Conservation (phyloP, 2,888 invertebrate genomes). For the Pogonocherus hispidulus region DNA sequence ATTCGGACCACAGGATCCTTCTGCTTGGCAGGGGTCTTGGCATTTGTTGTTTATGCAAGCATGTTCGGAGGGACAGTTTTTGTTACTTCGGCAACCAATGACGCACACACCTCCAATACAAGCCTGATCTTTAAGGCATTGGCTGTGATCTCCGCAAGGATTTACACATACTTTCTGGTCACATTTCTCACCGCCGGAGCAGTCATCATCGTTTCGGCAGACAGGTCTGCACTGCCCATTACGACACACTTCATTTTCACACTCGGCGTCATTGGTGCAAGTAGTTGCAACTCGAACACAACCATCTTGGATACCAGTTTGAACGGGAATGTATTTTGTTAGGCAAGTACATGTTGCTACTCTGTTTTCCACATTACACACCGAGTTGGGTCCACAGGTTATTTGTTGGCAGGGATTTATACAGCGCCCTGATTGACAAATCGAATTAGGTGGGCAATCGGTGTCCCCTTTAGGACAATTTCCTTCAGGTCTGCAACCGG, state of each 20-base stretch:
- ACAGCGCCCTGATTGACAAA: constrained; percentile 81
- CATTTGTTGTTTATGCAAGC: constrained; percentile 90
- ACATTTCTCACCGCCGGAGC: constrained; percentile 85
- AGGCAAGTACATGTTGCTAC: constrained; percentile 86
- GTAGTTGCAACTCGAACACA: constrained; percentile 79
- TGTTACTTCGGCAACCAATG: constrained; percentile 87
- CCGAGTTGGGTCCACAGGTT: constrained; percentile 82
- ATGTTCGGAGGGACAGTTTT: constrained; percentile 82
- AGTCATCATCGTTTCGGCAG: constrained; percentile 83
- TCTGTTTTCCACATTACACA: constrained; percentile 84
- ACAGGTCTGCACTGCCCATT: constrained; percentile 88
- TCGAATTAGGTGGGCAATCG: constrained; percentile 83
- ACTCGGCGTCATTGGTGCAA: constrained; percentile 82
- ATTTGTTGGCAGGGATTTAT: constrained; percentile 85
- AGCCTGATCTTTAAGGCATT: constrained; percentile 85
- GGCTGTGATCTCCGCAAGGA: constrained; percentile 85
- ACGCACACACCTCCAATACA: constrained; percentile 85
- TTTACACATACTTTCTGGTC: constrained; percentile 82
- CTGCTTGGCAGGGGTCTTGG: constrained; percentile 83
- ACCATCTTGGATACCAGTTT: constrained; percentile 75
- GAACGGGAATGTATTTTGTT: constrained; percentile 80
- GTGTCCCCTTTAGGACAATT: constrained; percentile 79
- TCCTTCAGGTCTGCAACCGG: constrained; percentile 85
- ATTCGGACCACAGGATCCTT: constrained; percentile 87
- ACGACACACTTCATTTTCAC: constrained; percentile 83